Evolutionary conservation across 2,113 vertebrate genomes (phyloP).

Genomic region (Baryphthengus martii): DNA sequence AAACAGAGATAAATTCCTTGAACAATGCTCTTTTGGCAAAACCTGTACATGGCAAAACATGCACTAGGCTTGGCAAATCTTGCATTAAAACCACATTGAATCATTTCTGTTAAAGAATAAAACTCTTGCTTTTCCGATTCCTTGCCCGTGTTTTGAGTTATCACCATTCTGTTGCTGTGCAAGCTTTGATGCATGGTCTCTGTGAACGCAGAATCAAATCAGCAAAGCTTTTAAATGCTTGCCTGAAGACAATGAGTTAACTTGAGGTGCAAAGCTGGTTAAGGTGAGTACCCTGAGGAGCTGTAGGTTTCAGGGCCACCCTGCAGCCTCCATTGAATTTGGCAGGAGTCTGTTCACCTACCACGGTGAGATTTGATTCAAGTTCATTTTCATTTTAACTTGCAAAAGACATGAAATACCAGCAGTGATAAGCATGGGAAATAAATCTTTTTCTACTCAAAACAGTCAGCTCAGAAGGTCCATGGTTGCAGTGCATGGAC

Average conservation of each 20-base stretch:
- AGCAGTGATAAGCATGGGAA: neutral
- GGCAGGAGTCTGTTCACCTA: neutral
- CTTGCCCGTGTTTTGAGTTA: neutral
- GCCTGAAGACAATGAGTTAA: neutral
- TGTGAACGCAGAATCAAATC: neutral
- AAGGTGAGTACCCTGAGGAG: neutral
- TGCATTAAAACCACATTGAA: neutral
- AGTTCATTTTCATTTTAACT: neutral
- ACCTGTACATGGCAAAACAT: neutral
- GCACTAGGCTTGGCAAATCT: neutral
- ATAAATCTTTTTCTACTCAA: neutral
- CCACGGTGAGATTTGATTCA: fast-evolving
- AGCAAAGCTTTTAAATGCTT: neutral
- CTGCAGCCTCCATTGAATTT: neutral
- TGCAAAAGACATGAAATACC: neutral
- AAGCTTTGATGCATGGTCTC: neutral
- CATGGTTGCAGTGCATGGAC: fast-evolving
- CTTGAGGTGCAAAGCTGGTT: neutral
- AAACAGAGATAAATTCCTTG: neutral
- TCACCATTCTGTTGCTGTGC: neutral
- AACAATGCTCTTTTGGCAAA: neutral
- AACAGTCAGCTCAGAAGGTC: neutral
- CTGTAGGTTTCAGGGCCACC: neutral
- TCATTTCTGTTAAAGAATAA: neutral
- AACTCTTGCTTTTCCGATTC: neutral